Conservation (phyloP, 1,140 invertebrate species). For the Teleopsis dalmanni region DNA sequence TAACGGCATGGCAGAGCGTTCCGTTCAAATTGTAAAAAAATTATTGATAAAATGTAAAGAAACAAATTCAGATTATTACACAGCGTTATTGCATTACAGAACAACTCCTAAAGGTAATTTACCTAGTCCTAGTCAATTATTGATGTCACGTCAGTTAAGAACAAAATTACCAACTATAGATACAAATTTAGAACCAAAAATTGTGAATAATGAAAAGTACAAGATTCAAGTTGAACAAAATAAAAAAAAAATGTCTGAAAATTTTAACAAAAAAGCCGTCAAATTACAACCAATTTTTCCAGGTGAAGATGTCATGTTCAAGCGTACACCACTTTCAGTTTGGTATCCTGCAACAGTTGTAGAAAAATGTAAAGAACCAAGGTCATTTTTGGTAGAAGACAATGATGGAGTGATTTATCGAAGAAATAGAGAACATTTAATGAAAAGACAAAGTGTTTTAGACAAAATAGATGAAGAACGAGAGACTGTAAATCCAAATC, state of each 20-base stretch:
- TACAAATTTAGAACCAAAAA: conserved; percentile 3
- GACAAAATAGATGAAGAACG: too few relatives aligned
- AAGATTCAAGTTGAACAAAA: conserved; percentile 1
- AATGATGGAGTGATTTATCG: background rate
- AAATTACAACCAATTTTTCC: background rate
- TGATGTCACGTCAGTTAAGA: conserved; percentile 4
- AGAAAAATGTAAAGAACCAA: conserved; percentile 1
- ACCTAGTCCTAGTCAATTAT: conserved; percentile 2
- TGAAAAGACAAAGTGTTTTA: too few relatives aligned
- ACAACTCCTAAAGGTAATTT: background rate
- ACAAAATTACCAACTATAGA: conserved; percentile 2
- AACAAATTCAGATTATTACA: conserved; percentile 1
- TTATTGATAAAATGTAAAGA: conserved; percentile 8
- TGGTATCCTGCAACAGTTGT: background rate
- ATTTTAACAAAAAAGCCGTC: background rate
- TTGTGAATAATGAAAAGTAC: background rate
- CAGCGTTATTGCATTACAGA: conserved; percentile 3
- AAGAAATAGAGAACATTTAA: conserved; percentile 3
- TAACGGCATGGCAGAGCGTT: conserved; percentile 12
- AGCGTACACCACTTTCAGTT: background rate
- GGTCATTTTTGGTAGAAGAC: conserved; percentile 2
- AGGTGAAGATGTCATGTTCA: conserved; percentile 4
- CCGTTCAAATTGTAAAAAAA: conserved; percentile 5
- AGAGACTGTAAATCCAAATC: too few relatives aligned
- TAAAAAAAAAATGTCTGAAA: background rate